phyloP scores from a whole-genome alignment of 1,140 invertebrate genomes.

The Laodelphax striatellus region DNA sequence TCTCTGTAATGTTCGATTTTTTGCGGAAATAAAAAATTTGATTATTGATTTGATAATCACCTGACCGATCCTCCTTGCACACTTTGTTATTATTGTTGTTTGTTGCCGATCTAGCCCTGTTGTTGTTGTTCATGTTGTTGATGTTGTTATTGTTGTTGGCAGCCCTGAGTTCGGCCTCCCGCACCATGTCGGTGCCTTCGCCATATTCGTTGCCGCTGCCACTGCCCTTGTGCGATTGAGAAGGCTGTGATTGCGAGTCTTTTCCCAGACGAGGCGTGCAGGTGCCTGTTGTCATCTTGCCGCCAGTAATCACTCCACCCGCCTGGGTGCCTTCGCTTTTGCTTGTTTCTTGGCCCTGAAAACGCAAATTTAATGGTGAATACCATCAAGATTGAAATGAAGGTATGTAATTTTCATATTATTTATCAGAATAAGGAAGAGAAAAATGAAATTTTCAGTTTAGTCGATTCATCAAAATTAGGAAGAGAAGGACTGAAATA shows the following conservation, averaged over 20 bases:
- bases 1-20: no score
- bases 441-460: no score
- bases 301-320: conserved; percentile 43
- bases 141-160: conserved; percentile 27
- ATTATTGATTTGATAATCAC: no score
- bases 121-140: conserved; percentile 28
- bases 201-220: conserved; percentile 10
- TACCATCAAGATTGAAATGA: no score
- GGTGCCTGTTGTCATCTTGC: conserved; percentile 25
- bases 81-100: conserved; percentile 22
- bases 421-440: no score
- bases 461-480: no score
- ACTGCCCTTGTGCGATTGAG: conserved; percentile 11
- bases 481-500: no score
- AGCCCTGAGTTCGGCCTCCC: conserved; percentile 44
- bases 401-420: no score
- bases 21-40: no score
- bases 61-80: conserved; percentile 15
- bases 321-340: conserved; percentile 74
- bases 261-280: conserved; percentile 22
- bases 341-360: conserved; percentile 23
- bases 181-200: conserved; percentile 36
- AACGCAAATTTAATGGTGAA: background rate
- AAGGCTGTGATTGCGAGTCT: background rate
- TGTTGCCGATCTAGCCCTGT: conserved; percentile 1